Evolutionary conservation across 2,113 vertebrate species (phyloP), one percentile per base, ranked within the genome.

Genomic region (Anoura caudifer): DNA sequence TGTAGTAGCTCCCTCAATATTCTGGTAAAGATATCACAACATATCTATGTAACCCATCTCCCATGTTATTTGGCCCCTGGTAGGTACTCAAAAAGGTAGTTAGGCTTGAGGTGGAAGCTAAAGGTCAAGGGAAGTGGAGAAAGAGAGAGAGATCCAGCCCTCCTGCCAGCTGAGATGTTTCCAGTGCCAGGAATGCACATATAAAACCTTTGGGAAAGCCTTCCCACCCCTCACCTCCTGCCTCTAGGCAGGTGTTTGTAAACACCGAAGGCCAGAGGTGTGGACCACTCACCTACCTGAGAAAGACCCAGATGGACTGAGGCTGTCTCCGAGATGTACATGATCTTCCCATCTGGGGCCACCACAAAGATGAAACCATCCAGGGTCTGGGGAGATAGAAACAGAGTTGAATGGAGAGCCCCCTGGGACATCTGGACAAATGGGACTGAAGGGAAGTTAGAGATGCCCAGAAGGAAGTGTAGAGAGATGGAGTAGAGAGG

Each of bases 351-450:
- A 87, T 99, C 99, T 2, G 99, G 99, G 90, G 99, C 99, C n/a
- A 99, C 99, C 56, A 99, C 99, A 59, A 99, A 99, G 97, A 99
- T 99, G 98, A 99, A 99, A 95, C 99, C 99, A 28, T 99, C 99
- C 97, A 99, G 97, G 0, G 99, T 99, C 99, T 99, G 93, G 33
- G 96, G 76, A 97, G 73, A 94, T 91, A 98, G 61, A 91, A 81
- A 97, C 17, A 89, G 63, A 95, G 33, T 87, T 93, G 75, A 85
- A 3, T 92, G 69, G 69, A 83, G 85, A 80, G 47, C 28, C 26
- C 69, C 70, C 47, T 90, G n/a, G 77, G 54, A 38, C 70, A 69
- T 20, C 14, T 36, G 65, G 33, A 95, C 65, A 94, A 95, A 95
- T 17, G 52, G 43, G n/a, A 5, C 3, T 5, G 1, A 11, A 41